Evolutionary conservation across 2,797 vertebrate genomes (phyloP).

Genomic region (Picus viridis): DNA sequence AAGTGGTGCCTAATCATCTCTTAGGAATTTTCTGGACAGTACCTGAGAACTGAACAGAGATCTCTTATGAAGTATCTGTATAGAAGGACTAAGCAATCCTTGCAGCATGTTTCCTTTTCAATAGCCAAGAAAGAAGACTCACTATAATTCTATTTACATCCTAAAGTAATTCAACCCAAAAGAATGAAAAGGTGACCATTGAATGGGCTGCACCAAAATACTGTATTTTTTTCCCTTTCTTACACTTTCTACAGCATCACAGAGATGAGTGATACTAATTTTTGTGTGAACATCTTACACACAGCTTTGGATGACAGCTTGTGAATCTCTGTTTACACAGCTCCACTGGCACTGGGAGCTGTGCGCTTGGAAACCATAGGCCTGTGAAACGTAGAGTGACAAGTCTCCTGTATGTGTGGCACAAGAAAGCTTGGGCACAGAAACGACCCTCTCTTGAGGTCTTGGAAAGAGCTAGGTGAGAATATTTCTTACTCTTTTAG

Average conservation of each 20-base stretch:
- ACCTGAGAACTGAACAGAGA: not conserved
- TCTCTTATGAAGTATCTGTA: not conserved
- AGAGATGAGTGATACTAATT: not conserved
- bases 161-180: not conserved
- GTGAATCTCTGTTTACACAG: conserved; percentile 23
- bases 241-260: not conserved
- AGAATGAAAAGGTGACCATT: not conserved
- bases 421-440: not conserved
- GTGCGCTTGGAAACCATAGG: not conserved
- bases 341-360: not conserved
- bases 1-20: not conserved
- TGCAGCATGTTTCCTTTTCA: not conserved
- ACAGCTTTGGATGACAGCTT: not conserved
- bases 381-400: not conserved
- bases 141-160: not conserved
- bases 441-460: not conserved
- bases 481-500: not conserved
- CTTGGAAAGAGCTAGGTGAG: not conserved
- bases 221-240: not conserved
- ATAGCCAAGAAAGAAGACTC: not conserved
- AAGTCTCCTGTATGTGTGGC: not conserved
- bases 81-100: not conserved
- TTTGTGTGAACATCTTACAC: not conserved
- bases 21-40: not conserved
- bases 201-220: not conserved